Percentiles rank a stretch among this genome's conserved stretches.
Conservation (phyloP, 2,113 vertebrate genomes). For the Deroptyus accipitrinus region DNA sequence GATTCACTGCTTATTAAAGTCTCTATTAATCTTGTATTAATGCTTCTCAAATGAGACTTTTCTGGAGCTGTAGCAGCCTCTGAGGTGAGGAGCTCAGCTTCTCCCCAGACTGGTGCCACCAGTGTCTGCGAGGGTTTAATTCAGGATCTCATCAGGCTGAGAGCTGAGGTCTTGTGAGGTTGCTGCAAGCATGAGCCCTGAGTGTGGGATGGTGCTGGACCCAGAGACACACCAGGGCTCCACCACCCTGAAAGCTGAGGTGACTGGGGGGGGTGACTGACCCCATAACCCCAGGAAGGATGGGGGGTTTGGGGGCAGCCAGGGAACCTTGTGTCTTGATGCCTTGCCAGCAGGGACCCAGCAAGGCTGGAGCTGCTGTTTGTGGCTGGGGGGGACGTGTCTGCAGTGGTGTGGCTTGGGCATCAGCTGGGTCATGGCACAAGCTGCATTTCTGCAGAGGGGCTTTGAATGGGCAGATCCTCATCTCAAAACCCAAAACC, state of each 20-base stretch:
- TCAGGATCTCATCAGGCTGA: accelerated
- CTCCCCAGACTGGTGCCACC: background rate
- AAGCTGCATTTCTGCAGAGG: background rate
- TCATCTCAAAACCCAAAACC: background rate
- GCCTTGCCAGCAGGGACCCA: background rate
- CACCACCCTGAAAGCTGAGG: background rate
- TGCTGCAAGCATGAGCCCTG: background rate
- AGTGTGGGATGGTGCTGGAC: background rate
- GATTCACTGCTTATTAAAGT: slow-evolving; percentile 17
- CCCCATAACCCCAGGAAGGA: background rate
- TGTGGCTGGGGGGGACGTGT: background rate
- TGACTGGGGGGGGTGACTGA: background rate
- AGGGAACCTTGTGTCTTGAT: background rate
- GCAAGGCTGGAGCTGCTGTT: background rate
- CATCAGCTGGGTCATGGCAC: accelerated
- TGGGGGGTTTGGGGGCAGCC: background rate
- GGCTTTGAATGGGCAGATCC: background rate
- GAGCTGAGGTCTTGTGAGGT: background rate
- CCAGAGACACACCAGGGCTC: background rate
- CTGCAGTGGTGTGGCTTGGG: accelerated
- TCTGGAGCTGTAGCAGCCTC: background rate
- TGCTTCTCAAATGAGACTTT: background rate
- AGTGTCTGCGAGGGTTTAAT: background rate
- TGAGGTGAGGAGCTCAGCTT: background rate
- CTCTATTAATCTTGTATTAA: slow-evolving; percentile 6